Percentiles rank a stretch among this genome's conserved stretches.
phyloP scores from a whole-genome alignment of 2,797 vertebrate species.

The Streptopelia turtur region DNA sequence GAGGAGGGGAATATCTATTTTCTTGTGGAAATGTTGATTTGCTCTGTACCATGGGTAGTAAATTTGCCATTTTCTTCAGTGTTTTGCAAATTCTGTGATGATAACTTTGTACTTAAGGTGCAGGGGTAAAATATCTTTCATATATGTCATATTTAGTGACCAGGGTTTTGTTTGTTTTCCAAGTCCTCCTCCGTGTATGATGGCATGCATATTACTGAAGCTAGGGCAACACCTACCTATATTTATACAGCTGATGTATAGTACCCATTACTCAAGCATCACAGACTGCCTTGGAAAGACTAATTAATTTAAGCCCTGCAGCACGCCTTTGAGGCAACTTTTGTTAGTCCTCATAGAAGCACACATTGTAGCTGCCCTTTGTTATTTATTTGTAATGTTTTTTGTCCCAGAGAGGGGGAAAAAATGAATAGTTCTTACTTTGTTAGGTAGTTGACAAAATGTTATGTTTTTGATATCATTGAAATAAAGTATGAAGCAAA shows the following conservation, averaged over 20 bases:
- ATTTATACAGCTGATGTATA: slow-evolving; percentile 16
- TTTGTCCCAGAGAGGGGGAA: not conserved
- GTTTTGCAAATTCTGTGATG: not conserved
- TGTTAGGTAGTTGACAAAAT: slow-evolving; percentile 5
- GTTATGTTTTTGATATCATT: not conserved
- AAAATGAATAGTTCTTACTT: not conserved
- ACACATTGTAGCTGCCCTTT: not conserved
- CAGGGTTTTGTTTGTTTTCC: not conserved
- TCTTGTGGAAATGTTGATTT: not conserved
- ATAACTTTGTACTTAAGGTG: not conserved
- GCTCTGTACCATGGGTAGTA: not conserved
- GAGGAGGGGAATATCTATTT: not conserved
- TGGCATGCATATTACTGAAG: slow-evolving; percentile 23
- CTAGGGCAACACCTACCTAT: slow-evolving; percentile 8
- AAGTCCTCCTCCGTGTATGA: not conserved
- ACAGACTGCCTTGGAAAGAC: not conserved
- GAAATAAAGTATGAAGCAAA: slow-evolving; percentile 1
- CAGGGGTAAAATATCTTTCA: not conserved
- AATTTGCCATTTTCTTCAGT: not conserved
- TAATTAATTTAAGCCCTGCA: slow-evolving; percentile 61
- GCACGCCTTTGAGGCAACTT: slow-evolving; percentile 54
- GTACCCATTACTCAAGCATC: slow-evolving; percentile 26
- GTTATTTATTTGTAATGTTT: slow-evolving; percentile 19
- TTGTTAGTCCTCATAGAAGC: slow-evolving; percentile 62
- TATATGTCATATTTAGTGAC: not conserved